These are phyloP conservation scores for Chaetodon auriga DNA, from an alignment of 2,113 vertebrate genomes.

Conservation along the genomic window DNA sequence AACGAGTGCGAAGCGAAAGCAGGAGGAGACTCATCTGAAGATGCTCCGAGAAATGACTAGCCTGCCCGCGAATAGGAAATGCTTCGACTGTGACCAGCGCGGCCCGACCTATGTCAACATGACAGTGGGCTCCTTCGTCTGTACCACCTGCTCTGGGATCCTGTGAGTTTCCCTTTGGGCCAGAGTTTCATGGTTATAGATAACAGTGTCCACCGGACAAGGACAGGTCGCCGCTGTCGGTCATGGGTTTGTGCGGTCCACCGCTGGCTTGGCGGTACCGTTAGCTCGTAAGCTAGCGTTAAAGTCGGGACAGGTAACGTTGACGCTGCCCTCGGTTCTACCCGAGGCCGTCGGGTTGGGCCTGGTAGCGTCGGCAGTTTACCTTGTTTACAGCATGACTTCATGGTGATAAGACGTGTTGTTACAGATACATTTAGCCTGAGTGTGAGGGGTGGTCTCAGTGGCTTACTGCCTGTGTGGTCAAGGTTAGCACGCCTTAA, in stretches of 20 bases:
- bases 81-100: slow-evolving; percentile 98
- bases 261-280: slow-evolving; percentile 50
- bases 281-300: slow-evolving; percentile 70
- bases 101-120: slow-evolving; percentile 99
- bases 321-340: slow-evolving; percentile 40
- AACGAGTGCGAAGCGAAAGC: slow-evolving; percentile 95
- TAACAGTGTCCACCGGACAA: neutral
- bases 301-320: slow-evolving; percentile 60
- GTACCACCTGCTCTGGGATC: slow-evolving; percentile 97
- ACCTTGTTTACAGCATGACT: slow-evolving; percentile 1
- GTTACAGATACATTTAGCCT: neutral
- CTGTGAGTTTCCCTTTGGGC: slow-evolving; percentile 87
- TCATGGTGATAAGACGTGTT: neutral
- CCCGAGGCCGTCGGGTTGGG: slow-evolving; percentile 33
- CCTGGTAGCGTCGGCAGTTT: neutral
- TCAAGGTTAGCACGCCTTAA: slow-evolving; percentile 33
- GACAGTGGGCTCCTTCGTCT: slow-evolving; percentile 98
- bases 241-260: neutral
- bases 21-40: slow-evolving; percentile 99
- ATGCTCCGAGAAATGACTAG: slow-evolving; percentile 98
- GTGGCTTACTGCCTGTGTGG: neutral
- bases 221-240: slow-evolving; percentile 7
- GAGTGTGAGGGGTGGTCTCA: neutral
- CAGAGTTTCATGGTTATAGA: accelerated
- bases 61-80: slow-evolving; percentile 95